Percentiles rank a stretch among this genome's conserved stretches.
phyloP scores from a whole-genome alignment of 2,888 invertebrate species.

The Drosophila pseudotakahashii region DNA sequence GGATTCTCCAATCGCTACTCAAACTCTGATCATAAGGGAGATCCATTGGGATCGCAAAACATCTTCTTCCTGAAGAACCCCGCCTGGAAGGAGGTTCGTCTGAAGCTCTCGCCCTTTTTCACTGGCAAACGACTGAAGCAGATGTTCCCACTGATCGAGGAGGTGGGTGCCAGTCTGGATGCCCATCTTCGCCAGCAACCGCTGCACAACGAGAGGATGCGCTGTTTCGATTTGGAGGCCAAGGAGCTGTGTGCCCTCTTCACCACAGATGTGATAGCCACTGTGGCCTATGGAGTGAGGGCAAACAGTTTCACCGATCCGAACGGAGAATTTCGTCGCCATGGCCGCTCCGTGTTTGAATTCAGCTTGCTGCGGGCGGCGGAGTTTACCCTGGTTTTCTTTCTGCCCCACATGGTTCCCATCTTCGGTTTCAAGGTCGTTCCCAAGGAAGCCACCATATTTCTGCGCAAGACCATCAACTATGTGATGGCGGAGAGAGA shows the following conservation, averaged over 20 bases:
- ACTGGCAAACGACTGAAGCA: constrained; percentile 82
- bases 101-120: constrained; percentile 85
- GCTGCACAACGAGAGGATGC: constrained; percentile 59
- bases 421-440: constrained; percentile 82
- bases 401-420: constrained; percentile 83
- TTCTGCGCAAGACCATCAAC: constrained; percentile 83
- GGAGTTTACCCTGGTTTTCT: constrained; percentile 83
- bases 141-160: constrained; percentile 81
- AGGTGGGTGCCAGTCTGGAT: constrained; percentile 81
- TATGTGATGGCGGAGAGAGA: constrained; percentile 84
- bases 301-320: constrained; percentile 84
- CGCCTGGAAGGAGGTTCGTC: constrained; percentile 84
- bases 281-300: constrained; percentile 85
- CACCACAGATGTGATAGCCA: constrained; percentile 85
- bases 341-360: constrained; percentile 83
- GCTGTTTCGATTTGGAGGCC: constrained; percentile 74
- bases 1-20: constrained; percentile 84
- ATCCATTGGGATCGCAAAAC: constrained; percentile 84
- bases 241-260: constrained; percentile 82
- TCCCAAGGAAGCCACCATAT: constrained; percentile 76
- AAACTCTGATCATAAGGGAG: constrained; percentile 80
- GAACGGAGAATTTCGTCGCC: constrained; percentile 84
- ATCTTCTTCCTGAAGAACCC: constrained; percentile 85
- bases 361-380: constrained; percentile 79
- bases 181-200: constrained; percentile 70